Evolutionary conservation across 92 coral and sea anemone genomes (phyloP).

Genomic region (Pocillopora meandrina): DNA sequence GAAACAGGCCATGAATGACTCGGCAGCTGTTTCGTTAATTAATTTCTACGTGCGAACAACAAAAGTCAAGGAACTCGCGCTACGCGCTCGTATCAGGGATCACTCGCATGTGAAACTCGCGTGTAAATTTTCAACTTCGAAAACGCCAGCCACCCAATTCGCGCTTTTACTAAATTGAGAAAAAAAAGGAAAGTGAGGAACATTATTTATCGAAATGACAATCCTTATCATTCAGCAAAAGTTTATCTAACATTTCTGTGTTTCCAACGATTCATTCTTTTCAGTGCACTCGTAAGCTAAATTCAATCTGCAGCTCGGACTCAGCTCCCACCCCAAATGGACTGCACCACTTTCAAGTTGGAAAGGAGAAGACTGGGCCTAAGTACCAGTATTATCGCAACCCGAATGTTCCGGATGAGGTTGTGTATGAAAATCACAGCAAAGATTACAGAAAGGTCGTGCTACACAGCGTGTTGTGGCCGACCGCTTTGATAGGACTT

Average conservation of each 20-base stretch:
- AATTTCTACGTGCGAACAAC: too few relatives aligned
- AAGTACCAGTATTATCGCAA: conserved; percentile 2
- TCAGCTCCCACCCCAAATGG: background rate
- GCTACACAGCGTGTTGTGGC: conserved; percentile 24
- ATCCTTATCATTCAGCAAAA: too few relatives aligned
- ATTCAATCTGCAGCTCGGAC: background rate
- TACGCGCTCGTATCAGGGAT: background rate
- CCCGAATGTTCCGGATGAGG: conserved; percentile 20
- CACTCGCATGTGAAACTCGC: background rate
- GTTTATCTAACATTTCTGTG: too few relatives aligned
- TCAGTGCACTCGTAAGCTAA: conserved; percentile 5
- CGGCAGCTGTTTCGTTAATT: too few relatives aligned
- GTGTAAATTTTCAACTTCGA: background rate
- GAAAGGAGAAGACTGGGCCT: conserved; percentile 9
- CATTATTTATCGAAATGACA: background rate
- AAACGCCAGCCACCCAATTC: too few relatives aligned
- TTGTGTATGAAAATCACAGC: conserved; percentile 13
- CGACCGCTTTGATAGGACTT: conserved; percentile 12
- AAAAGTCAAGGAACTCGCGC: background rate
- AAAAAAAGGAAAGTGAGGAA: background rate
- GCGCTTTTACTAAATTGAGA: too few relatives aligned
- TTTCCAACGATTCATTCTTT: background rate
- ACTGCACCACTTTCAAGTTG: background rate
- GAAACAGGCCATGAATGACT: too few relatives aligned
- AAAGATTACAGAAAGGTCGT: background rate